A percentile compares a stretch with the other conserved stretches of the same genome.
These are phyloP conservation scores for Apotomis betuletana DNA, from an alignment of 2,888 invertebrate species.

Conservation along the genomic window DNA sequence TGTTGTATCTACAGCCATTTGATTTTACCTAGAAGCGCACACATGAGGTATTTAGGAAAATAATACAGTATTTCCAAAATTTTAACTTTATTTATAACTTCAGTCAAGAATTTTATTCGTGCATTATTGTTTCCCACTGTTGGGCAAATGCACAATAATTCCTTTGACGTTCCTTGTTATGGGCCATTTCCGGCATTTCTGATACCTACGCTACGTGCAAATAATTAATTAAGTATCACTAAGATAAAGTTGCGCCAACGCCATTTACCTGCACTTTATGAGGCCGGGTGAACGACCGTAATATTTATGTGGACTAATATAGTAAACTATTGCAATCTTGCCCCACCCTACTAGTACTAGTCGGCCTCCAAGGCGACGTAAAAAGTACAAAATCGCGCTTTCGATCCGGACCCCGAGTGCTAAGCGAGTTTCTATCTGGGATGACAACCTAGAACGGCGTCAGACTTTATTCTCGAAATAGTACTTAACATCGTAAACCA, in stretches of 20 bases:
- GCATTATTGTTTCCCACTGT: too few relatives aligned
- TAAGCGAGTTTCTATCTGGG: conserved; percentile 71
- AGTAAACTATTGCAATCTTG: conserved; percentile 46
- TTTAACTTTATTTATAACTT: too few relatives aligned
- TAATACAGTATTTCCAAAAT: too few relatives aligned
- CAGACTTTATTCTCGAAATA: conserved; percentile 9
- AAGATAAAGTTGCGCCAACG: not conserved
- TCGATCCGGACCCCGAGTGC: conserved; percentile 69
- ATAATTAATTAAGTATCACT: not conserved
- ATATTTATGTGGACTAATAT: conserved; percentile 36
- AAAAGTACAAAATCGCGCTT: conserved; percentile 75
- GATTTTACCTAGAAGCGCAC: too few relatives aligned
- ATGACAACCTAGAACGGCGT: conserved; percentile 61
- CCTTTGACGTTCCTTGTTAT: too few relatives aligned
- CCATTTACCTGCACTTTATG: conserved; percentile 6
- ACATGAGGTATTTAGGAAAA: too few relatives aligned
- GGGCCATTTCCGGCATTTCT: too few relatives aligned
- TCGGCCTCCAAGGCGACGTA: conserved; percentile 56
- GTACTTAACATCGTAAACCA: not conserved
- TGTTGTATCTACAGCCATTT: too few relatives aligned
- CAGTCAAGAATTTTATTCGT: too few relatives aligned
- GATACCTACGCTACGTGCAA: too few relatives aligned
- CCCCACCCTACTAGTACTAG: conserved; percentile 52
- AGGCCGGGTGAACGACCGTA: conserved; percentile 28
- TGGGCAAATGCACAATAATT: too few relatives aligned